A percentile compares a stretch with the other conserved stretches of the same genome.
Conservation (phyloP, 2,113 vertebrate species). For the Chroicocephalus ridibundus region DNA sequence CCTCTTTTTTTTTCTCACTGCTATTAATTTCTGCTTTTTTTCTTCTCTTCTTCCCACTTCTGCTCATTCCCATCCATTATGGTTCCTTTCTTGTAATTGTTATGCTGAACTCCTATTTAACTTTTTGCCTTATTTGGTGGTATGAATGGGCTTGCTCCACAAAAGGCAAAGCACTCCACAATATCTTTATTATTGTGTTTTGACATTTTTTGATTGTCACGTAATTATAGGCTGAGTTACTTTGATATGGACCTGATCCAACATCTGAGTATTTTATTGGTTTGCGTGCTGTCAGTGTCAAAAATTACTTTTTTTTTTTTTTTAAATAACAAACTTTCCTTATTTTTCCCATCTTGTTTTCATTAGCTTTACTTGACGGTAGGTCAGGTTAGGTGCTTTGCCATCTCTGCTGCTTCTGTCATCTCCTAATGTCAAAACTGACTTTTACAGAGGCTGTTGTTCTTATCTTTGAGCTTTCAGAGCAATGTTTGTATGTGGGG, state of each 20-base stretch:
- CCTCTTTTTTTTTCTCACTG: not conserved
- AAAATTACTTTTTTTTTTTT: not conserved
- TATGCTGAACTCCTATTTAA: not conserved
- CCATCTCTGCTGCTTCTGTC: not conserved
- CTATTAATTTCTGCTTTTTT: not conserved
- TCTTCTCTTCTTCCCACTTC: not conserved
- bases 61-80: not conserved
- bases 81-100: not conserved
- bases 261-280: not conserved
- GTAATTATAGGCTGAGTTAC: slow-evolving; percentile 15
- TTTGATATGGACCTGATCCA: slow-evolving; percentile 28
- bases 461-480: slow-evolving; percentile 18
- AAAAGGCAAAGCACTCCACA: not conserved
- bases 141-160: not conserved
- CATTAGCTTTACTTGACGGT: not conserved
- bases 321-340: not conserved
- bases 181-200: not conserved
- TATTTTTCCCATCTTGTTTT: not conserved
- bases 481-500: not conserved
- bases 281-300: not conserved
- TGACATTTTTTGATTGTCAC: slow-evolving; percentile 15
- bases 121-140: slow-evolving; percentile 28
- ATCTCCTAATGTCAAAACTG: not conserved
- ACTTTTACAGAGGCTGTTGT: not conserved
- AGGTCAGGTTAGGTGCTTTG: not conserved